phyloP scores from a whole-genome alignment of 2,888 invertebrate genomes.

The Cheilosia vulpina region DNA sequence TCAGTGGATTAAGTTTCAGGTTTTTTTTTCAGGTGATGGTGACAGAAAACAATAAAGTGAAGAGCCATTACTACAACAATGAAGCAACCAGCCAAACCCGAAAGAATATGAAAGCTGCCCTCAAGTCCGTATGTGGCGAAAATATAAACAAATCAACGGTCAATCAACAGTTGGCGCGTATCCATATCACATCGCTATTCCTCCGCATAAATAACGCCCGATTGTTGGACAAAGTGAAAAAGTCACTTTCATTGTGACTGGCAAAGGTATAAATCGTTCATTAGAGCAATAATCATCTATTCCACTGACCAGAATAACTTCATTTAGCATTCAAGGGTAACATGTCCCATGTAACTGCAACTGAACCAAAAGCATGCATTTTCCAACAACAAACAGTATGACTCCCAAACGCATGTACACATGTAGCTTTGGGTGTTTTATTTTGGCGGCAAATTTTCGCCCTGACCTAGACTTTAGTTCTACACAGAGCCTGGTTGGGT shows the following conservation, averaged over 20 bases:
- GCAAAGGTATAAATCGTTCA: conserved; percentile 10
- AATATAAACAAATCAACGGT: conserved; percentile 31
- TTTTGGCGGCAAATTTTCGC: conserved; percentile 22
- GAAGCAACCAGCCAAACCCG: background rate
- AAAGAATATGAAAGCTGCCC: conserved; percentile 20
- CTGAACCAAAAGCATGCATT: conserved; percentile 23
- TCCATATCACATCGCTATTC: background rate
- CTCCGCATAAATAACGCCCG: background rate
- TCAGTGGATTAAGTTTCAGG: background rate
- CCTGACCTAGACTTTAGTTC: conserved; percentile 73
- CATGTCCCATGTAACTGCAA: conserved; percentile 33
- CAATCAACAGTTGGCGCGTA: background rate
- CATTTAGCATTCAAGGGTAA: conserved; percentile 63
- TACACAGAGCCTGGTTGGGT: conserved; percentile 25
- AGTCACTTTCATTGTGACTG: conserved; percentile 45
- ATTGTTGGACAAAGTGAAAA: background rate
- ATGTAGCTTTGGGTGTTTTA: background rate
- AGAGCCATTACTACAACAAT: background rate
- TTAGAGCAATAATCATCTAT: conserved; percentile 25
- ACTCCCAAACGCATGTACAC: background rate
- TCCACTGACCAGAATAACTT: conserved; percentile 49
- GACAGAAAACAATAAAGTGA: background rate
- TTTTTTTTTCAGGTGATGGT: background rate
- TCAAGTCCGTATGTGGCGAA: conserved; percentile 30
- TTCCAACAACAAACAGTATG: conserved; percentile 3